Base-by-base conservation (phyloP, 2,797 vertebrate genomes). In the Pseudopleuronectes americanus region DNA sequence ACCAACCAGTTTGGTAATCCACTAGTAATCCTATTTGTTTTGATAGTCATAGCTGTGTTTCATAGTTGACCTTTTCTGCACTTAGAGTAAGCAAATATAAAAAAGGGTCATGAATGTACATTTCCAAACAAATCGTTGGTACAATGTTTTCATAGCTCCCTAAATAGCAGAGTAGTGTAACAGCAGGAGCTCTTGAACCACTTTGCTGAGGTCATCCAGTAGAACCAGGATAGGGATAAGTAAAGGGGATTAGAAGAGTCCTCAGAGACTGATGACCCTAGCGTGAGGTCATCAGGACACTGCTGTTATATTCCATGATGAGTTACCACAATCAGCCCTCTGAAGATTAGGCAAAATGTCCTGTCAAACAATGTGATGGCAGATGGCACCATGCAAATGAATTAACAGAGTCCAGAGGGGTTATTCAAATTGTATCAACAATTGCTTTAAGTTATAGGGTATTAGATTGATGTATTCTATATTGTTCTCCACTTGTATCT, bases 181-280 rank as follows among this genome's bases (percentile, higher is more conserved):
- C 59, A 67, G 47, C 55, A 70, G 49, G 43, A 74, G 22, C 59
- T 63, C 36, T 57, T 66, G 74, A 45, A 62, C 64, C 54, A 68
- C 47, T 77, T 57, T 60, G 51, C 41, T 59, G 51, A 71, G 57
- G 57, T 74, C 68, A 77, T 60, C 28, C 66, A 65, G 65, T 71
- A 52, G 49, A 23, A 60, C 55, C 51, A 70, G 64, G 77, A 78
- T 65, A 60, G 61, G 77, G 88, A 88, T 85, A 65, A 89, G 69
- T 82, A 73, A 71, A 64, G 74, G 57, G 80, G 88, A 89, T 88
- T 90, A 87, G 36, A 68, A 57, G 47, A 71, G 78, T 80, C 71
- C 76, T 75, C 24, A 55, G 77, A 79, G 84, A 84, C 57, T 43
- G 63, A 70, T 66, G 64, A 84, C 61, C 76, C 72, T 38, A 53